These are phyloP conservation scores for Microtus pennsylvanicus DNA, from an alignment of 2,113 vertebrate species.

Conservation along the genomic window DNA sequence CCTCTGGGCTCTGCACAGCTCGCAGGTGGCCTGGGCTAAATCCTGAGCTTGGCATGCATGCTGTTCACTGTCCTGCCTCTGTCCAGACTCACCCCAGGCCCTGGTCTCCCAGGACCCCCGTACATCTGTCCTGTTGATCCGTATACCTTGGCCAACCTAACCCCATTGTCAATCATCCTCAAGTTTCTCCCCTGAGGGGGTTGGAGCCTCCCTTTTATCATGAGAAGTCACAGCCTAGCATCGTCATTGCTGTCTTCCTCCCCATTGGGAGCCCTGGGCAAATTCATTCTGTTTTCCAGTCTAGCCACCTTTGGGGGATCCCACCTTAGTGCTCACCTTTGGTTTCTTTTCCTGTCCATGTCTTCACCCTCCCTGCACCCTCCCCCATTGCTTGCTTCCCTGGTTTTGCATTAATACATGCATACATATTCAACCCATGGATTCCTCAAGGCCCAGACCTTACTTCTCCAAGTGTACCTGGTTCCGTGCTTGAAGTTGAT, in stretches of 20 bases:
- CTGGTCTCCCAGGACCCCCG: neutral
- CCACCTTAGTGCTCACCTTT: neutral
- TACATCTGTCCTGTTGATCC: neutral
- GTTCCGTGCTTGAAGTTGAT: no score
- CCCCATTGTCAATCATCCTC: neutral
- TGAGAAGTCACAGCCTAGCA: rapidly evolving
- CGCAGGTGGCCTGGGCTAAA: no score
- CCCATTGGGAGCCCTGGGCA: neutral
- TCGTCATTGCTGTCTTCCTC: neutral
- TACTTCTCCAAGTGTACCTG: no score
- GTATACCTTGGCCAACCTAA: no score
- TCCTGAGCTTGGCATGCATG: neutral
- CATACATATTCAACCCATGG: neutral
- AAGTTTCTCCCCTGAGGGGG: neutral
- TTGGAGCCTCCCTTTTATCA: neutral
- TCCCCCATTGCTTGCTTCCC: neutral
- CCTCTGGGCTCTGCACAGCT: neutral
- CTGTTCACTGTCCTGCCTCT: neutral
- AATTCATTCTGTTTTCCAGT: neutral
- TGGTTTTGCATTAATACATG: neutral
- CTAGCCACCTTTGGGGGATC: neutral
- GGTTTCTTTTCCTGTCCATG: neutral
- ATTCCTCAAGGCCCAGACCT: neutral
- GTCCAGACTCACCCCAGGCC: neutral
- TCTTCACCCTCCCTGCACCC: neutral